phyloP scores from a whole-genome alignment of 1,140 invertebrate genomes.

The Globodera ellingtonae region DNA sequence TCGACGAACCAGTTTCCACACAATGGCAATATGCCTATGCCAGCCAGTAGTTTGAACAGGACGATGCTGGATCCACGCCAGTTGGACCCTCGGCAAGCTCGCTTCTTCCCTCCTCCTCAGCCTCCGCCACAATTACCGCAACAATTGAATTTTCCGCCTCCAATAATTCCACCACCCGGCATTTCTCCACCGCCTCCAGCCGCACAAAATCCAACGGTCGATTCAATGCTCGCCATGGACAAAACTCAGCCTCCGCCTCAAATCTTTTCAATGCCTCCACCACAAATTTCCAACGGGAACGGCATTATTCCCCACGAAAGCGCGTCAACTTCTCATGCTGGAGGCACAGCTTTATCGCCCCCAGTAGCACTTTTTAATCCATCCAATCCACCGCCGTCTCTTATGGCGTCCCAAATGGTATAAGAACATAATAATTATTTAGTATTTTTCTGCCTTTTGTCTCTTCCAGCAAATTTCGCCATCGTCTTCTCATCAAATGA shows the following conservation, averaged over 20 bases:
- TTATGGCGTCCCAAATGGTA: constrained; percentile 12
- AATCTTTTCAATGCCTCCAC: constrained; percentile 13
- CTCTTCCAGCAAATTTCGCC: constrained; percentile 15
- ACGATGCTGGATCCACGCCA: not conserved
- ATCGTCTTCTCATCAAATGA: not conserved
- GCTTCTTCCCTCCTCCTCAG: constrained; percentile 19
- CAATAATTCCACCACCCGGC: constrained; percentile 27
- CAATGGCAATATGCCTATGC: not conserved
- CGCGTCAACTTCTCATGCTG: not conserved
- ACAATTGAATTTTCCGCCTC: constrained; percentile 19
- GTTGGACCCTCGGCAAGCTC: constrained; percentile 28
- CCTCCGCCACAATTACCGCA: constrained; percentile 8
- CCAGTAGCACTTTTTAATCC: constrained; percentile 29
- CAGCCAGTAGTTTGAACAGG: not conserved
- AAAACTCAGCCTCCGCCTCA: not conserved
- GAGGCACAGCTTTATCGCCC: not conserved
- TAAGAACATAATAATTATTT: not conserved
- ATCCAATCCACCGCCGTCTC: constrained; percentile 33
- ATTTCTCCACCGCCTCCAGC: constrained; percentile 25
- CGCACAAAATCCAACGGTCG: not conserved
- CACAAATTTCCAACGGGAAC: not conserved
- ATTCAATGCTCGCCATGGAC: not conserved
- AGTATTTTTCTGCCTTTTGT: not conserved
- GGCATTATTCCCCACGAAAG: not conserved
- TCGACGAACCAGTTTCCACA: not conserved